Conservation (phyloP, 2,888 invertebrate genomes). For the Steinernema hermaphroditum region DNA sequence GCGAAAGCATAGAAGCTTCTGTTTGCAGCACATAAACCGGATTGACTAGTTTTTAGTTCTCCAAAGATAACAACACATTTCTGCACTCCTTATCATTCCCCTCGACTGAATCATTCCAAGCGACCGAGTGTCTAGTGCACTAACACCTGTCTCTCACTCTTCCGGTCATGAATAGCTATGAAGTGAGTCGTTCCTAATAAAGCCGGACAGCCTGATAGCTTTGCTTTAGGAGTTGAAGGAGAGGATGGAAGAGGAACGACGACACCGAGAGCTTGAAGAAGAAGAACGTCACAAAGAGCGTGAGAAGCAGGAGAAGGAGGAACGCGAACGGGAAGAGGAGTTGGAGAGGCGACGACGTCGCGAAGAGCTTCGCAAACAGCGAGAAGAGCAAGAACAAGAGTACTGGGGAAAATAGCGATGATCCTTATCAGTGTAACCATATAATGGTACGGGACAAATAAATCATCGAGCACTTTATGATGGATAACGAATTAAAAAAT, state of each 20-base stretch:
- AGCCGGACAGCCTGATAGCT: not conserved
- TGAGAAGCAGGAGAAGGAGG: not conserved
- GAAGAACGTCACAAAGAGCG: constrained; percentile 1
- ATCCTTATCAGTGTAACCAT: too few species aligned
- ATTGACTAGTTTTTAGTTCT: not conserved
- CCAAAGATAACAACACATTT: not conserved
- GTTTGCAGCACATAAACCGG: too few species aligned
- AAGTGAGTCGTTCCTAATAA: not conserved
- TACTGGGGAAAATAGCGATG: constrained; percentile 3
- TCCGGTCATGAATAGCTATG: not conserved
- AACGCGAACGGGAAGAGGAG: constrained; percentile 24
- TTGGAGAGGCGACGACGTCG: not conserved
- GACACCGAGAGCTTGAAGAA: too few species aligned
- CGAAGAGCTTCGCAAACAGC: not conserved
- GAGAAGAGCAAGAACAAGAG: not conserved
- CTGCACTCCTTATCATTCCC: not conserved
- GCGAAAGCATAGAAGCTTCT: too few species aligned
- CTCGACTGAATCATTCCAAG: not conserved
- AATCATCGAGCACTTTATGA: too few species aligned
- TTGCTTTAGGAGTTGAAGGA: not conserved
- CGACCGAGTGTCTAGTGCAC: not conserved
- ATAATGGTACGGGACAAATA: too few species aligned
- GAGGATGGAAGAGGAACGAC: not conserved
- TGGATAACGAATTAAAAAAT: too few species aligned
- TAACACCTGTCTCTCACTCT: too few species aligned